Percentiles rank a stretch among this genome's conserved stretches.
Evolutionary conservation across 92 coral and sea anemone genomes (phyloP).

Genomic region (Palythoa grandis): DNA sequence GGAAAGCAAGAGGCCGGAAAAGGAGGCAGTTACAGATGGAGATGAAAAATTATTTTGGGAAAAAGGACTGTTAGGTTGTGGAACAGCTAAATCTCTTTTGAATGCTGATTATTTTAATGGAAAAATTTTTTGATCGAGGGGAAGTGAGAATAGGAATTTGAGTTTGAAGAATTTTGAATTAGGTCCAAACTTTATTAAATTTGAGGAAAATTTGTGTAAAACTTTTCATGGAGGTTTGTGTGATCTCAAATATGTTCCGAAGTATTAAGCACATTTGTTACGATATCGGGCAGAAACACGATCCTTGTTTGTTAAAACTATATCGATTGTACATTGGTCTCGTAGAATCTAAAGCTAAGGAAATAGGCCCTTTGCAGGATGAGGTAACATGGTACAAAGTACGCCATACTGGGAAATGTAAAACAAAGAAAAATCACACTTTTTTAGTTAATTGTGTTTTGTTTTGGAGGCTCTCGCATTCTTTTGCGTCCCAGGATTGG

Average conservation of each 20-base stretch:
- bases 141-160: constrained; percentile 57
- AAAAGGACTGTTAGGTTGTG: not conserved
- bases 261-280: constrained; percentile 56
- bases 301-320: constrained; percentile 36
- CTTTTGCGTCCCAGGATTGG: too few species aligned
- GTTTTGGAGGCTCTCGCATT: too few species aligned
- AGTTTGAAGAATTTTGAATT: constrained; percentile 54
- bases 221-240: constrained; percentile 60
- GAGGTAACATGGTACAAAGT: too few species aligned
- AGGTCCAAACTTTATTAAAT: constrained; percentile 53
- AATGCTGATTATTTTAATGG: constrained; percentile 56
- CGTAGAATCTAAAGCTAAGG: constrained; percentile 43
- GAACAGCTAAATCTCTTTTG: constrained; percentile 44
- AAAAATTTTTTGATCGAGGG: constrained; percentile 56
- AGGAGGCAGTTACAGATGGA: not conserved
- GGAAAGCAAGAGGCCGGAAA: not conserved
- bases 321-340: constrained; percentile 40
- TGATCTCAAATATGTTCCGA: constrained; percentile 9
- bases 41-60: too few species aligned
- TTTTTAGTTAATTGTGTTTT: too few species aligned
- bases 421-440: too few species aligned
- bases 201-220: constrained; percentile 66
- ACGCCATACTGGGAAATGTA: too few species aligned
- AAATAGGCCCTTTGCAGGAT: too few species aligned
- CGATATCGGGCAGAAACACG: constrained; percentile 42